Evolutionary conservation across 2,888 invertebrate genomes (phyloP), one percentile per base, ranked within the genome.

Genomic region (Patella pellucida): DNA sequence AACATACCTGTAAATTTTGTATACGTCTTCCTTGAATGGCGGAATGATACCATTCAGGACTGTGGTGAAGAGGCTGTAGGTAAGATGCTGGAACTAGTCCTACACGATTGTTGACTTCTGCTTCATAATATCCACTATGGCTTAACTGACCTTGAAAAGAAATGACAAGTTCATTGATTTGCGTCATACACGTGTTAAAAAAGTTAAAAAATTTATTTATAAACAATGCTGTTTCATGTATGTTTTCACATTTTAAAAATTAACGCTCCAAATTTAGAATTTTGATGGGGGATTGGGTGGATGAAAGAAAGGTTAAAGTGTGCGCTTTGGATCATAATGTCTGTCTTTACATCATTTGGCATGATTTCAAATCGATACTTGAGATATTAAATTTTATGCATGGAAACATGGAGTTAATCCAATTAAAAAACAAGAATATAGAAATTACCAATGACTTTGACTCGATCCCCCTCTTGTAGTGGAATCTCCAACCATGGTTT

Each of bases 1-100:
- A 15, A n/a, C 27, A 71, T 71, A 76, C 82, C 76, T 76, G 76
- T 70, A 72, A 52, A 52, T 67, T 72, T 23, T 67, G 54, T 5
- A 31, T 7, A 23, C 68, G 52, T 52, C 76, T 68, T 23, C 74
- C 71, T 31, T 77, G 72, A 27, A 31, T 74, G 50, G 52, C n/a
- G n/a, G 73, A 67, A 68, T 73, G 68, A 54, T 70, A 68, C 31
- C 74, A 68, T 31, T 75, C 75, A 41, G 56, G 68, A 56, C 78
- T 78, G 41, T 76, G 74, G 11, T 77, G 79, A 5, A 82, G 71
- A 15, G 87, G 88, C 71, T 85, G 84, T 62, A 89, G 76, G 75
- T 89, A 88, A 72, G 81, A 83, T 54, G 85, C 85, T 19, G 89
- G 89, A 52, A 89, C 89, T 74, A 89, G 80, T 15, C 89, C 89